Base-by-base conservation (phyloP, 2,797 vertebrate genomes). In the Cynopterus sphinx region DNA sequence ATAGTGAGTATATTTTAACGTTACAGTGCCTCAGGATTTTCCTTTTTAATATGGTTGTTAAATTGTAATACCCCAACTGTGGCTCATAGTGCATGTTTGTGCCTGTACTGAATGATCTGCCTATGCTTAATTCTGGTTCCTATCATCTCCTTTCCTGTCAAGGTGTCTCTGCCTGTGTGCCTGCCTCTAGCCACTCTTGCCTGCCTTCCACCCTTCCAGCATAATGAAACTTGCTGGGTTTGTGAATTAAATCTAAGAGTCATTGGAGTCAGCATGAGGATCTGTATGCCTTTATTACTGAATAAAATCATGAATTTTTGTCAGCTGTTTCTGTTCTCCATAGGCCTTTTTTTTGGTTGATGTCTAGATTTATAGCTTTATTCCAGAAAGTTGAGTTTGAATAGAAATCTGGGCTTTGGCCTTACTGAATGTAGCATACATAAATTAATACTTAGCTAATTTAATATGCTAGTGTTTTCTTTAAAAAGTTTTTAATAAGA, bases 291-390 rank as follows among this genome's bases (percentile, higher is more conserved):
- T 55, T 93, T 95, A 22, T 31, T 74, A 8, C 61, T 28, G 51
- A 51, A 49, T 55, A 53, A 81, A 85, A 49, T 43, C 36, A 59
- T 16, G 31, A 75, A 43, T 87, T 83, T 86, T 24, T 36, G n/a
- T 43, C 53, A n/a, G 15, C 73, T 65, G 2, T 36, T 74, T 75
- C 55, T 31, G 6, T 33, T 87, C 21, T 88, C 71, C 15, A 21
- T 75, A 21, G 12, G 21, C 46, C 17, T 84, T 61, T 63, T 46
- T 33, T 24, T 53, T 49, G 49, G 12, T 61, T 82, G 53, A 53
- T 75, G 65, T 89, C 65, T 91, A 24, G 21, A n/a, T 82, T 93
- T 94, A 83, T 26, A 90, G 12, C n/a, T 93, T 97, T 74, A 59
- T 89, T 91, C 82, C 36, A 84, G 68, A 67, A 57, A 36, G 33